Evolutionary conservation across 2,888 invertebrate genomes (phyloP).

Genomic region (Baccha elongata): DNA sequence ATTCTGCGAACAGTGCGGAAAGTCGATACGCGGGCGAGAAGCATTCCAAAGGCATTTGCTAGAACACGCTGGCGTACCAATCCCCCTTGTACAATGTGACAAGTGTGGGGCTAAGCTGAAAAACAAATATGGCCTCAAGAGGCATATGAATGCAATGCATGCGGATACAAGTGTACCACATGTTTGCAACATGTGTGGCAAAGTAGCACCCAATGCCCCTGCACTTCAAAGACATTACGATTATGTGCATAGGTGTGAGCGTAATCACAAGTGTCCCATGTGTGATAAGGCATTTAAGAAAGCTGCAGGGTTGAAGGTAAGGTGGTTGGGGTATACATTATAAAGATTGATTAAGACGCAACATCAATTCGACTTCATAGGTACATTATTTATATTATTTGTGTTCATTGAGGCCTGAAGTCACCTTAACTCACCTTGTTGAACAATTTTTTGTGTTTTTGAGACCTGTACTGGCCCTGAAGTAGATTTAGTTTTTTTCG

Average conservation of each 20-base stretch:
- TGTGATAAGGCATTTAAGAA: constrained; percentile 81
- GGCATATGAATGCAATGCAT: constrained; percentile 80
- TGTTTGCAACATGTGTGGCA: constrained; percentile 78
- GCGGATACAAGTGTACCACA: constrained; percentile 78
- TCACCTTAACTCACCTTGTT: too few relatives aligned
- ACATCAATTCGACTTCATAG: too few relatives aligned
- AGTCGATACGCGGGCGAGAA: constrained; percentile 78
- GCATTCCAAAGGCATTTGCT: constrained; percentile 78
- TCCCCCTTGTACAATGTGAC: constrained; percentile 78
- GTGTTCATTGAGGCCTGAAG: too few relatives aligned
- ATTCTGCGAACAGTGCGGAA: constrained; percentile 80
- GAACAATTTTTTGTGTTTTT: too few relatives aligned
- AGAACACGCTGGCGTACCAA: constrained; percentile 78
- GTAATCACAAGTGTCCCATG: constrained; percentile 79
- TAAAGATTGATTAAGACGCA: too few relatives aligned
- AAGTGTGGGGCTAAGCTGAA: constrained; percentile 78
- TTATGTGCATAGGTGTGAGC: constrained; percentile 78
- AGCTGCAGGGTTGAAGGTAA: constrained; percentile 77
- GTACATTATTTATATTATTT: too few relatives aligned
- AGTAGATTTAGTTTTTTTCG: too few relatives aligned
- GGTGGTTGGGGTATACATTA: too few relatives aligned
- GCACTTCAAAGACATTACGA: constrained; percentile 79
- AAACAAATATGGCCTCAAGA: constrained; percentile 78
- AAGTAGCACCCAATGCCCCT: constrained; percentile 78
- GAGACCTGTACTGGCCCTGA: too few relatives aligned